A percentile compares a stretch with the other conserved stretches of the same genome.
Evolutionary conservation across 2,888 invertebrate genomes (phyloP).

Genomic region (Geophilus truncorum): DNA sequence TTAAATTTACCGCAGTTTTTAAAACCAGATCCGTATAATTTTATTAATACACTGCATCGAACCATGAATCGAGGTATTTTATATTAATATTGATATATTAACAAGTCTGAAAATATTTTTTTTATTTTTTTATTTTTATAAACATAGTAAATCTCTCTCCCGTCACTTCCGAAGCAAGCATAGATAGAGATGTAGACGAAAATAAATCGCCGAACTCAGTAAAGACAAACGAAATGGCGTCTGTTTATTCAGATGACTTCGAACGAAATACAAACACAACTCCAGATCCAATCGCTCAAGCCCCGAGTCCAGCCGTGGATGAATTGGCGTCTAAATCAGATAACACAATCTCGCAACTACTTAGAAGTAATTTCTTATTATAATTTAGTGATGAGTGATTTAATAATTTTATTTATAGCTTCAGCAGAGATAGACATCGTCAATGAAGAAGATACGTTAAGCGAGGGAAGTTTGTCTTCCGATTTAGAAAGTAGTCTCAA

Average conservation of each 20-base stretch:
- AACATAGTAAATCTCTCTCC: neutral
- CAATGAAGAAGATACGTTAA: neutral
- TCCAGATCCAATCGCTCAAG: neutral
- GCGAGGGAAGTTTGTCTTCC: neutral
- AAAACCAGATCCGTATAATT: slow-evolving; percentile 34
- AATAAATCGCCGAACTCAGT: neutral
- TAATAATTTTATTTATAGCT: too few relatives aligned
- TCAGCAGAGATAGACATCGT: neutral
- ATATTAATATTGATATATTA: neutral
- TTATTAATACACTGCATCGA: slow-evolving; percentile 21
- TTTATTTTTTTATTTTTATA: neutral
- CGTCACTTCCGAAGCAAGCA: neutral
- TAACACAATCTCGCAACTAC: neutral
- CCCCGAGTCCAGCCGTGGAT: neutral
- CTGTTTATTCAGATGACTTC: neutral
- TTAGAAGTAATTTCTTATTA: neutral
- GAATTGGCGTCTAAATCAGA: neutral
- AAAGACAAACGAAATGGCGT: neutral
- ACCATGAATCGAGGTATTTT: neutral
- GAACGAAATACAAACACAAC: neutral
- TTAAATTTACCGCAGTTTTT: neutral
- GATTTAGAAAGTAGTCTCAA: neutral
- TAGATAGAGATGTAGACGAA: neutral
- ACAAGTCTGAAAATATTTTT: neutral
- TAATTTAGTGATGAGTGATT: neutral